phyloP scores from a whole-genome alignment of 2,113 vertebrate genomes.

The Colaptes auratus region DNA sequence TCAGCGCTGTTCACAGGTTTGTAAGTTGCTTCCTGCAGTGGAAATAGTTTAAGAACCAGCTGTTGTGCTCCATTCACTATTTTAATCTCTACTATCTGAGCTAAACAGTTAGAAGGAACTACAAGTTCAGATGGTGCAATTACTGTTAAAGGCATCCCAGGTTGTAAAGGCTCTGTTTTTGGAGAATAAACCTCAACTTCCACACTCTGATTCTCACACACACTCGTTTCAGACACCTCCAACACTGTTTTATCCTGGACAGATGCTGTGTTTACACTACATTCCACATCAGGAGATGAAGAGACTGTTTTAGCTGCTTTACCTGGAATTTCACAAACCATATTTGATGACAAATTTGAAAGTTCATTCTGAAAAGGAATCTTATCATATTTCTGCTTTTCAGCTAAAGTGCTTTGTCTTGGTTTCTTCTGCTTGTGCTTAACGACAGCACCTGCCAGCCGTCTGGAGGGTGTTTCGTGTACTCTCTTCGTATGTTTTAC shows the following conservation, averaged over 20 bases:
- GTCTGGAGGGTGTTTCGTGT: conserved; percentile 73
- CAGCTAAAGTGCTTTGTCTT: conserved; percentile 46
- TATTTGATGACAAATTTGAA: conserved; percentile 13
- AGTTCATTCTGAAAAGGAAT: conserved; percentile 20
- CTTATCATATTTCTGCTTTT: conserved; percentile 12
- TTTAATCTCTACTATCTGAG: conserved; percentile 93
- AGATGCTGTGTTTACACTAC: conserved; percentile 28
- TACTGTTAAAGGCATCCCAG: conserved; percentile 87
- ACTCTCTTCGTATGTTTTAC: conserved; percentile 89
- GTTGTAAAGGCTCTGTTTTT: conserved; percentile 80
- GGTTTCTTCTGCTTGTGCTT: conserved; percentile 55
- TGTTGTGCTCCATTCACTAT: conserved; percentile 90
- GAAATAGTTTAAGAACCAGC: conserved; percentile 88
- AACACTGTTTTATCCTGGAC: conserved; percentile 24
- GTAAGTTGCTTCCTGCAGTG: conserved; percentile 69
- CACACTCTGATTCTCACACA: conserved; percentile 72
- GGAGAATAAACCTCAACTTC: conserved; percentile 83
- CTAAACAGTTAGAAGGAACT: conserved; percentile 90
- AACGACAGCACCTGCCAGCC: background rate
- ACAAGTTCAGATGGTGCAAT: conserved; percentile 87
- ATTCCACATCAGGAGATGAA: background rate
- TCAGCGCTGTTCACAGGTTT: background rate
- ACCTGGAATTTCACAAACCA: conserved; percentile 21
- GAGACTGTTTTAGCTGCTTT: background rate
- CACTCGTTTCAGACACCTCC: background rate